Conservation (phyloP, 1,140 invertebrate genomes). For the Globodera rostochiensis region DNA sequence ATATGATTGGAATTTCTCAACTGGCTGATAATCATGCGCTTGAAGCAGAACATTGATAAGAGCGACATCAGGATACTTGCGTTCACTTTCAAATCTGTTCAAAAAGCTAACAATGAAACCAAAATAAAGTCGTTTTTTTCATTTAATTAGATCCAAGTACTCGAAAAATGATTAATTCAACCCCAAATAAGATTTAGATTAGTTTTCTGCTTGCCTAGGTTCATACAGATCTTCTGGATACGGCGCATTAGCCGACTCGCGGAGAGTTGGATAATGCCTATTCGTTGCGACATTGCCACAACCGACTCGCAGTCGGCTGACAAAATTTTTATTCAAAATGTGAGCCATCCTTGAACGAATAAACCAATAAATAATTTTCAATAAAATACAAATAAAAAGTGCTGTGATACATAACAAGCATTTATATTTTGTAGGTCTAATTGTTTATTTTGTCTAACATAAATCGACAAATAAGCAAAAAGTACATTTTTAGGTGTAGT, state of each 20-base stretch:
- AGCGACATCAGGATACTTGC: conserved; percentile 52
- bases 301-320: not conserved
- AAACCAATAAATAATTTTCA: conserved; percentile 6
- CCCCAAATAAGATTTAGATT: too few species aligned
- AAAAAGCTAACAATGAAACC: too few species aligned
- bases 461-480: too few species aligned
- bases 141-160: too few species aligned
- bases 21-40: conserved; percentile 49
- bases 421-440: too few species aligned
- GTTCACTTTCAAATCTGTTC: conserved; percentile 13
- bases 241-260: conserved; percentile 16
- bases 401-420: too few species aligned
- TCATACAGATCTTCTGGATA: conserved; percentile 27
- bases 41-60: conserved; percentile 58
- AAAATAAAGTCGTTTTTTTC: too few species aligned
- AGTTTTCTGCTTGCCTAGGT: conserved; percentile 7
- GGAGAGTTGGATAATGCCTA: conserved; percentile 14
- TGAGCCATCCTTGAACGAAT: conserved; percentile 6
- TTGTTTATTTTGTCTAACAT: too few species aligned
- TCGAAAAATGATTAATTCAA: too few species aligned
- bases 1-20: conserved; percentile 59
- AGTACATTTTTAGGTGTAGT: too few species aligned
- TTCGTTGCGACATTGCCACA: not conserved
- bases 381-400: too few species aligned
- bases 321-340: not conserved